Conservation (phyloP, 2,797 vertebrate species). For the Fratercula arctica region DNA sequence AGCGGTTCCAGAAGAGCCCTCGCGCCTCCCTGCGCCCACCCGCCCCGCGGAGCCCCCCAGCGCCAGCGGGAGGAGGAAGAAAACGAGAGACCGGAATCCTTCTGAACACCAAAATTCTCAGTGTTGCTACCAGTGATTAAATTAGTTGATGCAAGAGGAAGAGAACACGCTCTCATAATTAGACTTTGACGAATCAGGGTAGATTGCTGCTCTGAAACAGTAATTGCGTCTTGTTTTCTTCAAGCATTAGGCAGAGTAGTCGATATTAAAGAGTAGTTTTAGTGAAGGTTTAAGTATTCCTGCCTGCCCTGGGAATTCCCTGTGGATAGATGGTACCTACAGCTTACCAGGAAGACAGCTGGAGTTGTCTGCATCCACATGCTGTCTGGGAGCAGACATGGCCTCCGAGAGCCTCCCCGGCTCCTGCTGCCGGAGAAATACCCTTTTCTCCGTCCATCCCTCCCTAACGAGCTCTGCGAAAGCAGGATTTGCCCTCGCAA, state of each 20-base stretch:
- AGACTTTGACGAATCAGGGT: neutral
- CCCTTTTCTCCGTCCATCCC: neutral
- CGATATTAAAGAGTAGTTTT: neutral
- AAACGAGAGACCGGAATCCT: accelerated
- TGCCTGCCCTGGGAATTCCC: neutral
- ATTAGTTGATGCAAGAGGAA: neutral
- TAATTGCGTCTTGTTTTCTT: neutral
- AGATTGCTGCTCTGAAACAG: neutral
- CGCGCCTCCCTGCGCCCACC: neutral
- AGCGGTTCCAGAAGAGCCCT: neutral
- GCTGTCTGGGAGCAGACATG: accelerated
- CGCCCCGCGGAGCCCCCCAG: neutral
- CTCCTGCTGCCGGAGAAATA: neutral
- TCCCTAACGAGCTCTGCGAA: neutral
- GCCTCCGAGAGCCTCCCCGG: neutral
- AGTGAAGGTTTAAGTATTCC: neutral
- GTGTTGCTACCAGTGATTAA: neutral
- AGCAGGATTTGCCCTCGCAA: neutral
- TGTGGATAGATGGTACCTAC: neutral
- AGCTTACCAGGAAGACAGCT: neutral
- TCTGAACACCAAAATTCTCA: neutral
- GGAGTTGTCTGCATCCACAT: neutral
- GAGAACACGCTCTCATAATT: accelerated
- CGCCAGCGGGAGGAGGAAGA: too few species aligned
- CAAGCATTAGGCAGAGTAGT: constrained; percentile 26